phyloP scores from a whole-genome alignment of 2,113 vertebrate species.

The Glaucidium brasilianum region DNA sequence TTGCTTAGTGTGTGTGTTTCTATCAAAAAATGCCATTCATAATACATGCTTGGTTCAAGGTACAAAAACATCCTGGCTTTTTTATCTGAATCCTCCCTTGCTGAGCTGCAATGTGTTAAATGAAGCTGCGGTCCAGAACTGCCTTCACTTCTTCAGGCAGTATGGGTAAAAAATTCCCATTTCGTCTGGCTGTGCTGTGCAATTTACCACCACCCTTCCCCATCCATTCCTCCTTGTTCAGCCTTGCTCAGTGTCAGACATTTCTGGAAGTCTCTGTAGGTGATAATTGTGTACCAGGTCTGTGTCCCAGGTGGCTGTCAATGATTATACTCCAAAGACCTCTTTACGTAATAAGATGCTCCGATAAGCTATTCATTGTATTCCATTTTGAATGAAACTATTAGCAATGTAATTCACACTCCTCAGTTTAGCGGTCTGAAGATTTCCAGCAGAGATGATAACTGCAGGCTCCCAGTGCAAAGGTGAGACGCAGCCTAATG shows the following conservation, averaged over 20 bases:
- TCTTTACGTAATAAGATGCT: not conserved
- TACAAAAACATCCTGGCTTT: not conserved
- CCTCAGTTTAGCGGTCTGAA: not conserved
- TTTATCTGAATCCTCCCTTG: not conserved
- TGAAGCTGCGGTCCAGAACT: not conserved
- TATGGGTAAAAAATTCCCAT: not conserved
- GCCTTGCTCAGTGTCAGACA: not conserved
- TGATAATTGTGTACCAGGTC: not conserved
- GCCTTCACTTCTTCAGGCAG: not conserved
- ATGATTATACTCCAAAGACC: not conserved
- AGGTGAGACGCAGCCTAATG: not conserved
- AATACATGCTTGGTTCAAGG: not conserved
- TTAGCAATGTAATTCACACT: not conserved
- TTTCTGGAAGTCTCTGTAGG: not conserved
- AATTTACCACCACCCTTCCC: not conserved
- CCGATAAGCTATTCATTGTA: not conserved
- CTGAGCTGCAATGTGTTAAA: not conserved
- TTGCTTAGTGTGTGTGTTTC: not conserved
- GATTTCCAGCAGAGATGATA: not conserved
- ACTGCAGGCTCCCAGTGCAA: not conserved
- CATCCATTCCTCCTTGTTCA: not conserved
- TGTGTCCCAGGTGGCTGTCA: not conserved
- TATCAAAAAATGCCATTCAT: not conserved
- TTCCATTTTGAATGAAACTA: not conserved
- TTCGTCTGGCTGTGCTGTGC: not conserved